phyloP scores from a whole-genome alignment of 53 echinoderm and acorn worm species.

The Temnopleurus reevesii region DNA sequence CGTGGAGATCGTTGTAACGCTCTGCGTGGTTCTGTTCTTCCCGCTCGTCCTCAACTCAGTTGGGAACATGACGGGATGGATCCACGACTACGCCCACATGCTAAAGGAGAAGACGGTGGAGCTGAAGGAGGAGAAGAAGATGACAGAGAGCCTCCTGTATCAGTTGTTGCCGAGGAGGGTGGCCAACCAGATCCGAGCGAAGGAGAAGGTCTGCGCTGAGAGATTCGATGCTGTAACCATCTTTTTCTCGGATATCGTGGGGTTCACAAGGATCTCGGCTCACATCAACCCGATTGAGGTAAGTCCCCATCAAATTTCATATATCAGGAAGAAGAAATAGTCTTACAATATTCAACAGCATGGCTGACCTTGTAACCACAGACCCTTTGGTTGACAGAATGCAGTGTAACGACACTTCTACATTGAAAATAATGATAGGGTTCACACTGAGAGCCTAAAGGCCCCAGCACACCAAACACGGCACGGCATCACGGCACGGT shows the following conservation, averaged over 20 bases:
- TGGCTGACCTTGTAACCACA: background rate
- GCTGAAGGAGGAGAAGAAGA: constrained; percentile 62
- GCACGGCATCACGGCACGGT: too few species aligned
- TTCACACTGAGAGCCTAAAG: too few species aligned
- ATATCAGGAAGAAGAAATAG: background rate
- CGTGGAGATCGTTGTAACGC: constrained; percentile 68
- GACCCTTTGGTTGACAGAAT: background rate
- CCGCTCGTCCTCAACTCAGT: constrained; percentile 60
- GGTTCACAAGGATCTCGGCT: constrained; percentile 73
- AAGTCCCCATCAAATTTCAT: background rate
- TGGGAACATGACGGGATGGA: constrained; percentile 76
- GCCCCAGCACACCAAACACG: too few species aligned
- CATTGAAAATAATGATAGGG: too few species aligned
- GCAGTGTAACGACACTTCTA: too few species aligned
- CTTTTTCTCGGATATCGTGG: constrained; percentile 81
- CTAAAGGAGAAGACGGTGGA: constrained; percentile 57
- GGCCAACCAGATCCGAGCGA: constrained; percentile 65
- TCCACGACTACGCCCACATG: constrained; percentile 66
- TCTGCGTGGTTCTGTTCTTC: constrained; percentile 60
- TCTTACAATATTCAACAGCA: background rate
- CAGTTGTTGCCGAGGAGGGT: constrained; percentile 64
- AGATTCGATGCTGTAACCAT: constrained; percentile 72
- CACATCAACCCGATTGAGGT: constrained; percentile 74
- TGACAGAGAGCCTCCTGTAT: constrained; percentile 64
- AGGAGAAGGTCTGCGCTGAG: constrained; percentile 62